A percentile compares a stretch with the other conserved stretches of the same genome.
Conservation (phyloP, 2,888 invertebrate genomes). For the Mythimna ferrago region DNA sequence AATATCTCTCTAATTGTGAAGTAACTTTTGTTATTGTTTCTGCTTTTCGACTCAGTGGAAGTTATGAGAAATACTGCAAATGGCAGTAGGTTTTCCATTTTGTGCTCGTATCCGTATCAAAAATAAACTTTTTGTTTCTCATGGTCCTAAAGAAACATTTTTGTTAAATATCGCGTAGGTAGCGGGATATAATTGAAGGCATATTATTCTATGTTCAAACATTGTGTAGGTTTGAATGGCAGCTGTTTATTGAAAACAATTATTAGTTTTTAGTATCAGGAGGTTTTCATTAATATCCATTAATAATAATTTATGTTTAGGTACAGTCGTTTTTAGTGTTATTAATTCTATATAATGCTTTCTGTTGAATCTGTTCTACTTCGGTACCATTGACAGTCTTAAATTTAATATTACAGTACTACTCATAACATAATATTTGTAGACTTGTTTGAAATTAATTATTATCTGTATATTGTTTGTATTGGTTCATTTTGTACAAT, state of each 20-base stretch:
- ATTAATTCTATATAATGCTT: background rate
- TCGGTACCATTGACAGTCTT: no score
- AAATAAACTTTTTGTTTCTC: conserved; percentile 10
- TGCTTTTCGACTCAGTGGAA: conserved; percentile 67
- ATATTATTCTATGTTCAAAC: conserved; percentile 20
- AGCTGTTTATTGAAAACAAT: background rate
- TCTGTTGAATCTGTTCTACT: no score
- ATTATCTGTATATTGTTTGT: background rate
- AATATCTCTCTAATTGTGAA: conserved; percentile 77
- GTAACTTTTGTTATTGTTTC: conserved; percentile 79
- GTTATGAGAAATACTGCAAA: conserved; percentile 66
- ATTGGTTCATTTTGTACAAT: no score
- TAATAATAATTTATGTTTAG: background rate
- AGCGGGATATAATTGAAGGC: background rate
- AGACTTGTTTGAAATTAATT: background rate
- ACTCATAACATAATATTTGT: background rate
- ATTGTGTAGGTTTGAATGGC: background rate
- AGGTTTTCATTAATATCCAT: background rate
- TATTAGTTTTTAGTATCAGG: conserved; percentile 1
- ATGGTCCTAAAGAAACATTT: conserved; percentile 30
- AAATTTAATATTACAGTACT: background rate
- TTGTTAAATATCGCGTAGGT: conserved; percentile 2
- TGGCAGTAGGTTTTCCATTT: conserved; percentile 56
- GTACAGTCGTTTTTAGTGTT: background rate
- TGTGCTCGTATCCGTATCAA: conserved; percentile 22